Evolutionary conservation across 2,797 vertebrate genomes (phyloP), one percentile per base, ranked within the genome.

Genomic region (Tenualosa thibaudeaui): DNA sequence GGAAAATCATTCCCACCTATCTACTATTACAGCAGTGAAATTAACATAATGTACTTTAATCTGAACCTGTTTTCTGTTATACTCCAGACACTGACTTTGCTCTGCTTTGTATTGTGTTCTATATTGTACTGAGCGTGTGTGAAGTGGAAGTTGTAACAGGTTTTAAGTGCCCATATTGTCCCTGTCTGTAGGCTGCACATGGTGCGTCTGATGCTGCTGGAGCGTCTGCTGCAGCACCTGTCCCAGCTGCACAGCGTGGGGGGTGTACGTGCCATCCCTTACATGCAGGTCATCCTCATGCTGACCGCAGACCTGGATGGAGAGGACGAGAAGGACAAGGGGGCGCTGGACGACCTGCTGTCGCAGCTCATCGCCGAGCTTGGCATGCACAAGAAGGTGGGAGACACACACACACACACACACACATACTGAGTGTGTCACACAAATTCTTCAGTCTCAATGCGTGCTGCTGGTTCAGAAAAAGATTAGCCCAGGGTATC

Each of bases 261-360:
- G 0, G 98, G 98, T 2, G 98, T 99, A 88, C 96, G 98, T 75
- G 98, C 98, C 90, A 99, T 99, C 86, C 98, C 98, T 0, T 99
- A 99, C 88, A 99, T 99, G 98, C 98, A 99, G 95, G 98, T 99
- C 85, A 96, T 99, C 86, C 95, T 99, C 86, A 99, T 99, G 98
- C 94, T 99, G 85, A 99, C 98, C 37, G 97, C 98, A 82, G 98
- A 99, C 91, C 94, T 99, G 31, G 98, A 99, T 87, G 98, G 98
- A 22, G 98, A 99, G 65, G 98, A 99, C 82, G 98, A 99, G 90
- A 99, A 99, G 88, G 98, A 99, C 90, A 99, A 99, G 88, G 98
- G 98, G 0, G 98, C 98, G 81, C 92, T 99, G 83, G 98, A 99
- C 89, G 98, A 99, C 85, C 95, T 99, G 0, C 95, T 99, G 0